These are phyloP conservation scores for Coenobita brevimanus DNA, from an alignment of 1,140 invertebrate genomes.

Conservation along the genomic window DNA sequence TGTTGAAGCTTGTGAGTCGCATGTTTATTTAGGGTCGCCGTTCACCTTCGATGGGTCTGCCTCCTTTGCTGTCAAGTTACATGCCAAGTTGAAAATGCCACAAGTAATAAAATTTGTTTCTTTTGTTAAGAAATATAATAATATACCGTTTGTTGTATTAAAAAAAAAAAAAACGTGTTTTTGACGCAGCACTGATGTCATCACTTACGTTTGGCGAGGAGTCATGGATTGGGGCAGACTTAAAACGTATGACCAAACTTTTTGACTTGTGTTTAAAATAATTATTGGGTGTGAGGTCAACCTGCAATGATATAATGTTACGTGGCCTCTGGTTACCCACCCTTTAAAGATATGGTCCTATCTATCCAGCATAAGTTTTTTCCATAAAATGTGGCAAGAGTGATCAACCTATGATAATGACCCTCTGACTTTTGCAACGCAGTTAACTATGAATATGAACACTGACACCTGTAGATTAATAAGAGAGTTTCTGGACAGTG, in stretches of 20 bases:
- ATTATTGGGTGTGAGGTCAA: conserved; percentile 22
- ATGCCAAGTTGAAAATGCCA: too few species aligned
- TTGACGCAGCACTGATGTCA: neutral
- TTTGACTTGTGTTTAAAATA: neutral
- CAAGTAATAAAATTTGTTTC: conserved; percentile 6
- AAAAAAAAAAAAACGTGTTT: neutral
- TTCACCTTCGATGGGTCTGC: neutral
- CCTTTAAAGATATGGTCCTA: neutral
- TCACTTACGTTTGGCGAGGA: neutral
- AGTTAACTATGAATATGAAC: neutral
- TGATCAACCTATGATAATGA: neutral
- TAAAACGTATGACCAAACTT: neutral
- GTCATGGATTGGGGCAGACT: conserved; percentile 4
- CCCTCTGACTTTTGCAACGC: neutral
- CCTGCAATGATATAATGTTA: neutral
- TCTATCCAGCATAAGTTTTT: neutral
- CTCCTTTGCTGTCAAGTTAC: too few species aligned
- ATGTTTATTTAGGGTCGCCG: neutral
- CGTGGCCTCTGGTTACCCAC: neutral
- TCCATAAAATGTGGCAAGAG: neutral
- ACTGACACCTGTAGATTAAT: neutral
- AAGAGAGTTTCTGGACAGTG: neutral
- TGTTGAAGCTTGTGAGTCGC: neutral
- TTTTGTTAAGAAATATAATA: neutral
- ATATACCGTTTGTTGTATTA: neutral